A percentile compares a stretch with the other conserved stretches of the same genome.
These are phyloP conservation scores for Saccostrea echinata DNA, from an alignment of 1,140 invertebrate genomes.

Conservation along the genomic window DNA sequence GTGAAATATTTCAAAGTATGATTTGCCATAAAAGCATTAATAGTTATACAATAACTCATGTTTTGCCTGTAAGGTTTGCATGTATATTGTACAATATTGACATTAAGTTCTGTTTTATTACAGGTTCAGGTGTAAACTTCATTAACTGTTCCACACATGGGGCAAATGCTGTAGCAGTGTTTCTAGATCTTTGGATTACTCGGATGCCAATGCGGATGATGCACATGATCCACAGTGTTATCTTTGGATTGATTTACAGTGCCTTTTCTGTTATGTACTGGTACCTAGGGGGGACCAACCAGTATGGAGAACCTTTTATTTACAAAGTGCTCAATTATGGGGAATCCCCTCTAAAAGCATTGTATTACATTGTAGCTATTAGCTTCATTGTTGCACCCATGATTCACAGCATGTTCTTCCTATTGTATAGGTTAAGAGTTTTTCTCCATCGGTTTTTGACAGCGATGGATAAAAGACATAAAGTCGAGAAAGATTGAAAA, in stretches of 20 bases:
- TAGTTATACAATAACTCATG: too few species aligned
- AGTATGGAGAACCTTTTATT: constrained; percentile 80
- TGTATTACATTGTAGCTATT: constrained; percentile 59
- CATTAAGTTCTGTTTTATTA: background rate
- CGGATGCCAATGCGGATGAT: constrained; percentile 85
- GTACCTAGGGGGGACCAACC: constrained; percentile 83
- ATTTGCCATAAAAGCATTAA: too few species aligned
- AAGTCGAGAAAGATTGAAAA: background rate
- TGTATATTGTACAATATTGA: too few species aligned
- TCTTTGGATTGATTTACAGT: constrained; percentile 84
- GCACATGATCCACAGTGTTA: constrained; percentile 86
- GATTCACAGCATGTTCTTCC: constrained; percentile 67
- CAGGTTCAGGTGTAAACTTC: constrained; percentile 64
- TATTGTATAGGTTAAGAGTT: constrained; percentile 67
- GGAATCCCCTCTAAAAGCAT: constrained; percentile 61
- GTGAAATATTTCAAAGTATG: too few species aligned
- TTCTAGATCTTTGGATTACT: constrained; percentile 87
- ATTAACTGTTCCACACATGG: constrained; percentile 82
- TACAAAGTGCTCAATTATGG: constrained; percentile 78
- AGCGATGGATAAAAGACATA: constrained; percentile 61
- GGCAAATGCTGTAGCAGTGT: constrained; percentile 87
- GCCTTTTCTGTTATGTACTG: constrained; percentile 88
- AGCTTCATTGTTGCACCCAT: constrained; percentile 65
- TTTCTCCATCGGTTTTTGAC: constrained; percentile 63
- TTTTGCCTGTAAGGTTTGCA: too few species aligned